These are phyloP conservation scores for Tapirus terrestris DNA, from an alignment of 2,113 vertebrate species.

Conservation along the genomic window DNA sequence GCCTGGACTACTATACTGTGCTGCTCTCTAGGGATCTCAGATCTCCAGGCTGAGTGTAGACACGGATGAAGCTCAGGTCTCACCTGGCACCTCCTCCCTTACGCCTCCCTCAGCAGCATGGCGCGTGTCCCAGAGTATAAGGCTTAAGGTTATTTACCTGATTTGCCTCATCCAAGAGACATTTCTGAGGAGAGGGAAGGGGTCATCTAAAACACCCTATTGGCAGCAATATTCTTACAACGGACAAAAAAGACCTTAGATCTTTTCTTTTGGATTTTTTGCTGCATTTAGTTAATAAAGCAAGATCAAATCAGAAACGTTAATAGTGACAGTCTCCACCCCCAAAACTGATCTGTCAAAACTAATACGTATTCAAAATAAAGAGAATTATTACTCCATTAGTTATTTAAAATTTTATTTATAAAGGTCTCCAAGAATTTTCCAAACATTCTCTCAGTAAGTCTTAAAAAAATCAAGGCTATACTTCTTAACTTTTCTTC, in stretches of 20 bases:
- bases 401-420: constrained; percentile 27
- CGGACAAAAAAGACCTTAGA: not conserved
- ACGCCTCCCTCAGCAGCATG: not conserved
- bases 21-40: not conserved
- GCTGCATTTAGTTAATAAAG: constrained; percentile 28
- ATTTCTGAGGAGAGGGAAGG: not conserved
- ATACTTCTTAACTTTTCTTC: not conserved
- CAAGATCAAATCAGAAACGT: constrained; percentile 30
- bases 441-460: not conserved
- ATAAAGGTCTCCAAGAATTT: not conserved
- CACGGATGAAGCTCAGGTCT: not conserved
- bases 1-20: not conserved
- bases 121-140: not conserved
- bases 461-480: not conserved
- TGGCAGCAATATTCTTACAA: not conserved
- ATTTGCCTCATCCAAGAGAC: constrained; percentile 20
- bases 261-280: constrained; percentile 19
- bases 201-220: not conserved
- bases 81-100: not conserved
- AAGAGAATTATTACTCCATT: constrained; percentile 1
- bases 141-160: not conserved
- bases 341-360: constrained; percentile 6
- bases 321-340: not conserved
- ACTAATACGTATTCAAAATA: constrained; percentile 16
- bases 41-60: not conserved